A percentile compares a stretch with the other conserved stretches of the same genome.
These are phyloP conservation scores for Drosophila sordidapex DNA, from an alignment of 2,888 invertebrate species.

Conservation along the genomic window DNA sequence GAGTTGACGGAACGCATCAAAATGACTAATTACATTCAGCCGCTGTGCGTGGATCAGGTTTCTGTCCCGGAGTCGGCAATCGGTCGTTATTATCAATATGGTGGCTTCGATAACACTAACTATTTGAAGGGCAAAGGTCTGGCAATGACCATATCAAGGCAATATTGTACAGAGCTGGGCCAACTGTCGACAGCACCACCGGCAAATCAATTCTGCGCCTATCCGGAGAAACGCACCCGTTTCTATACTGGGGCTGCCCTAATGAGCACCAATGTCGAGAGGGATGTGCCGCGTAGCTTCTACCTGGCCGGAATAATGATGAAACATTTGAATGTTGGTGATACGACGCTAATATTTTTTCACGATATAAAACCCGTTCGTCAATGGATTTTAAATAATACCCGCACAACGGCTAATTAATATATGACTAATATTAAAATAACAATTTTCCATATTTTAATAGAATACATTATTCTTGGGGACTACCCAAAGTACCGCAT, in stretches of 20 bases:
- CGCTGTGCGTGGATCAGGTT: conserved; percentile 52
- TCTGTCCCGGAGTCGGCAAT: conserved; percentile 40
- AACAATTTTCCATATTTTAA: conserved; percentile 9
- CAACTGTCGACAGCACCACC: conserved; percentile 25
- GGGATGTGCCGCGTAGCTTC: conserved; percentile 48
- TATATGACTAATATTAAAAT: background rate
- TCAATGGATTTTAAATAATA: conserved; percentile 48
- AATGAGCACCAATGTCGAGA: conserved; percentile 51
- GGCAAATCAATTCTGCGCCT: conserved; percentile 58
- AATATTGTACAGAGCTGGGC: conserved; percentile 26
- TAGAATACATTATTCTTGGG: conserved; percentile 22
- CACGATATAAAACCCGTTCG: conserved; percentile 55
- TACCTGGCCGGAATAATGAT: conserved; percentile 54
- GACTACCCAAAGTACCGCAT: conserved; percentile 24
- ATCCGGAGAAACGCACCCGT: conserved; percentile 29
- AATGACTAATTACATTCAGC: conserved; percentile 44
- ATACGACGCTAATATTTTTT: conserved; percentile 27
- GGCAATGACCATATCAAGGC: conserved; percentile 38
- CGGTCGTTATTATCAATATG: conserved; percentile 46
- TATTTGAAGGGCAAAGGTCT: conserved; percentile 46
- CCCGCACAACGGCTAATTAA: background rate
- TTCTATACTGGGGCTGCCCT: conserved; percentile 51
- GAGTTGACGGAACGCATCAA: conserved; percentile 41
- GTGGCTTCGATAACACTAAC: conserved; percentile 38
- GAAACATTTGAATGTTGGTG: background rate